These are phyloP conservation scores for Malaclemys terrapin DNA, from an alignment of 2,113 vertebrate species.

Conservation along the genomic window DNA sequence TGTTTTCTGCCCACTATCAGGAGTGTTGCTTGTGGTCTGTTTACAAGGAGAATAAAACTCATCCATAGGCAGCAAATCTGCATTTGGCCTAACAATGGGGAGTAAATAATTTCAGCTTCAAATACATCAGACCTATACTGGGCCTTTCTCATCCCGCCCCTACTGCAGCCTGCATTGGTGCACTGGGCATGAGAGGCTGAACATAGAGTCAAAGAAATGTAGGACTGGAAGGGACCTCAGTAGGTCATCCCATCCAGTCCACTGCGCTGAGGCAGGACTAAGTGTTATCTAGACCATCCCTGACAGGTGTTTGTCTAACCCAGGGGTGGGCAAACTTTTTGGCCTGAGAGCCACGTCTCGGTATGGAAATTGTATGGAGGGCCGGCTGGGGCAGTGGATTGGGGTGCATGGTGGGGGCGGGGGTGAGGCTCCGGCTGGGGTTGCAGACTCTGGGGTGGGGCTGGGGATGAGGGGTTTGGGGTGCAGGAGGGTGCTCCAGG, in stretches of 20 bases:
- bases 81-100: too few relatives aligned
- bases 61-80: background rate
- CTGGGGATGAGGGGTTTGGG: too few relatives aligned
- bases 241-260: background rate
- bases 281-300: background rate
- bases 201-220: background rate
- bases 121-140: background rate
- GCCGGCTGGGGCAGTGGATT: too few relatives aligned
- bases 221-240: background rate
- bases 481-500: too few relatives aligned
- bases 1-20: background rate
- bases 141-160: background rate
- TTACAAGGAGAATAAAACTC: background rate
- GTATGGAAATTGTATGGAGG: too few relatives aligned
- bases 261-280: background rate
- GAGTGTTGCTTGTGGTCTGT: background rate
- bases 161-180: background rate
- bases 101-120: background rate
- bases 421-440: too few relatives aligned
- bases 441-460: too few relatives aligned
- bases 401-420: too few relatives aligned
- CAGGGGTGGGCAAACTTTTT: too few relatives aligned
- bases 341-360: too few relatives aligned
- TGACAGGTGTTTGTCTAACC: background rate
- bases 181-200: background rate